phyloP scores from a whole-genome alignment of 2,797 vertebrate genomes.

The Oryzias sinensis region DNA sequence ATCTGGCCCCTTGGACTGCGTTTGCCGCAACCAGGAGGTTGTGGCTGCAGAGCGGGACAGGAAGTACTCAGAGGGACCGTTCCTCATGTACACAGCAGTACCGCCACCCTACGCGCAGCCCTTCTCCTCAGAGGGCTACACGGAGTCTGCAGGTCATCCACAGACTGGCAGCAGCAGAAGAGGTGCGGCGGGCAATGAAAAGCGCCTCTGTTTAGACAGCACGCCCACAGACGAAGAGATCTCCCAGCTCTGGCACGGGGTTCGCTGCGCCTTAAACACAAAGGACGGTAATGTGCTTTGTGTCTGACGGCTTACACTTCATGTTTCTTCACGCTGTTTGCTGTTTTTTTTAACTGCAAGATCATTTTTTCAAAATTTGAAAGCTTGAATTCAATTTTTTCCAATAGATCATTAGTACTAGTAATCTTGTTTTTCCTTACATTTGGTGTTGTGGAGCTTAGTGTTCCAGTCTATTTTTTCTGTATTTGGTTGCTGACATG shows the following conservation, averaged over 20 bases:
- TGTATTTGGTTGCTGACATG: not conserved
- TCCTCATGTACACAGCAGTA: constrained; percentile 49
- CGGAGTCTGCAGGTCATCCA: constrained; percentile 60
- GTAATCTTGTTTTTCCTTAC: too few relatives aligned
- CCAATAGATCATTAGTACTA: too few relatives aligned
- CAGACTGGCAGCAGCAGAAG: constrained; percentile 41
- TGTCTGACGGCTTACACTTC: constrained; percentile 1
- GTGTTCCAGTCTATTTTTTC: not conserved
- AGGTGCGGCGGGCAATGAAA: constrained; percentile 61
- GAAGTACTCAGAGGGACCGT: constrained; percentile 40
- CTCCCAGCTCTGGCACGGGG: constrained; percentile 75
- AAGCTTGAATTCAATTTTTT: too few relatives aligned
- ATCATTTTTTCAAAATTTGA: too few relatives aligned
- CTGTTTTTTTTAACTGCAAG: too few relatives aligned
- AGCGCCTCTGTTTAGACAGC: constrained; percentile 66
- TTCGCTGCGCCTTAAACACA: constrained; percentile 67
- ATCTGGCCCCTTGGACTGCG: not conserved
- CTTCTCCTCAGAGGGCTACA: constrained; percentile 52
- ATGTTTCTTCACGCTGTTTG: too few relatives aligned
- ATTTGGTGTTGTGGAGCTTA: too few relatives aligned
- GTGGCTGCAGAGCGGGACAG: constrained; percentile 49
- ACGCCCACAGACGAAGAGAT: constrained; percentile 86
- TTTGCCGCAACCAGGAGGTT: constrained; percentile 44
- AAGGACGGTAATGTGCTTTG: constrained; percentile 69
- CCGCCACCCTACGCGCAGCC: constrained; percentile 50